A percentile compares a stretch with the other conserved stretches of the same genome.
Evolutionary conservation across 2,113 vertebrate species (phyloP).

Genomic region (Suricata suricatta): DNA sequence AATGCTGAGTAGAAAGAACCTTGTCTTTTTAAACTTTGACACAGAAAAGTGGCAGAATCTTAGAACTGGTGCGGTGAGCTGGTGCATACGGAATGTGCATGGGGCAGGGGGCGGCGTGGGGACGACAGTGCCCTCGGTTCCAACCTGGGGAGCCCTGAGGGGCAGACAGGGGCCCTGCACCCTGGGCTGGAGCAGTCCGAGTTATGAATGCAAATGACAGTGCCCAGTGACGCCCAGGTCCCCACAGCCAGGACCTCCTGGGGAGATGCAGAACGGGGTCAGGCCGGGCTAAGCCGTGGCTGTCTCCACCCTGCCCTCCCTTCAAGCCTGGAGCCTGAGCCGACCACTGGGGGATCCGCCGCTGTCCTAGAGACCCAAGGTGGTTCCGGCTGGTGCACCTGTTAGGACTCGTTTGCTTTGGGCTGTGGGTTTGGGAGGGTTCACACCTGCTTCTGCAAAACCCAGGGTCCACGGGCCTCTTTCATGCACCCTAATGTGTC

Average conservation of each 20-base stretch:
- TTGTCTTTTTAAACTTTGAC: background rate
- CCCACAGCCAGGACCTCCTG: fast-evolving
- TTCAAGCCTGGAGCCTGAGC: too few species aligned
- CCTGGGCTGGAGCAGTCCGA: background rate
- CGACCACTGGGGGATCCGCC: too few species aligned
- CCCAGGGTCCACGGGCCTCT: background rate
- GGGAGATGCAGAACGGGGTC: too few species aligned
- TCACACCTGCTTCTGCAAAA: background rate
- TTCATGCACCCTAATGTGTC: fast-evolving
- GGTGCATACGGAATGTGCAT: fast-evolving
- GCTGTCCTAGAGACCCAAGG: fast-evolving
- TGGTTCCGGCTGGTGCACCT: fast-evolving
- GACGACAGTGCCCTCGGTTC: background rate
- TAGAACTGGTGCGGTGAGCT: fast-evolving
- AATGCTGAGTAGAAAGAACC: background rate
- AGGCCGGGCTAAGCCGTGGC: fast-evolving
- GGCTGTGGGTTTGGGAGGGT: too few species aligned
- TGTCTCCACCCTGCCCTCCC: background rate
- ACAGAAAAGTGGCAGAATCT: background rate
- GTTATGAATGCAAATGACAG: fast-evolving
- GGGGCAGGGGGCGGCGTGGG: too few species aligned
- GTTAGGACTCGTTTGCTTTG: background rate
- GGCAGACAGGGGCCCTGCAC: background rate
- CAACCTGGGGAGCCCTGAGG: too few species aligned
- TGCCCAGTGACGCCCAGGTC: fast-evolving